Base-by-base conservation (phyloP, 2,888 invertebrate species). In the Diarsia mendica region DNA sequence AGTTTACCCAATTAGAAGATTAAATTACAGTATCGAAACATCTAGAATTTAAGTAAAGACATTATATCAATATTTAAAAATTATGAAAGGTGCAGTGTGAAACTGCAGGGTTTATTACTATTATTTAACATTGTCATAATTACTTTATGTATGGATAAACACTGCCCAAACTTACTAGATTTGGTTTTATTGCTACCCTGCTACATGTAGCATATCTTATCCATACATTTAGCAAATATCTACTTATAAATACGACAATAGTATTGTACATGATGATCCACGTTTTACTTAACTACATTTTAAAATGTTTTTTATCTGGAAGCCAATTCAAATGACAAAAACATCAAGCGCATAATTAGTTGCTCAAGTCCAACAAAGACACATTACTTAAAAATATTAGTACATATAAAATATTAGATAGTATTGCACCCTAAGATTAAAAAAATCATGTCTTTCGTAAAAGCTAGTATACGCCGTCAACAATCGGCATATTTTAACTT, bases 341-440 rank as follows among this genome's bases (percentile, higher is more conserved):
- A 55, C 23, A 65, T 65, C 28, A 58, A 79, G 66, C 72, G 33
- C 33, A 51, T 55, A 63, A 64, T 39, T 49, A n/a, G 53, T 63
- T 60, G 63, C 75, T 69, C 13, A 67, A 53, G 44, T 67, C 61
- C 49, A 75, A 84, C 67, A 82, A 79, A 79, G 55, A 87, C 75
- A 77, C 71, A 73, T 69, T 78, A 77, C 63, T 15, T 44, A 68
- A 67, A 72, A 67, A 49, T 70, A 73, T 71, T 75, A 82, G 77
- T 77, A 79, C 65, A 77, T 68, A 70, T 84, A 76, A 83, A 72
- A 71, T 74, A 79, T 80, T 85, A 80, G 68, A 79, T 81, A 79
- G 71, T 87, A 87, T 87, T 87, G 87, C 87, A 87, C 88, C 86
- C 77, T 80, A 84, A 78, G 75, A 81, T 73, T 82, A 80, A 76